Percentiles rank a stretch among this genome's conserved stretches.
Conservation (phyloP, 2,797 vertebrate genomes). For the Xiphorhynchus erythropygius region DNA sequence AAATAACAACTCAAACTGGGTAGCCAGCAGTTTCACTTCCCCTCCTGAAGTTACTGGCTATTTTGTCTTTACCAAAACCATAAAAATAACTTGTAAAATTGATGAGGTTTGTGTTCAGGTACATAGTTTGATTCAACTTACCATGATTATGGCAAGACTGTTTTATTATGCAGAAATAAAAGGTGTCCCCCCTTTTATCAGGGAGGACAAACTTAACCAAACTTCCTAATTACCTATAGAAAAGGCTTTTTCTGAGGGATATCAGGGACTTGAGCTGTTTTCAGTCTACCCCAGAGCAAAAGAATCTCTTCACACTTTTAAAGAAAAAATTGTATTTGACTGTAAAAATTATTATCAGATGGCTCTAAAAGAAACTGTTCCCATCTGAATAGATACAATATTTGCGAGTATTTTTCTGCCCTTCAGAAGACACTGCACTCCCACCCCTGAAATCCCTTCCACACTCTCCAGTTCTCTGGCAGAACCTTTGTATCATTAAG, state of each 20-base stretch:
- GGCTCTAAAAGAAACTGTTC: not conserved
- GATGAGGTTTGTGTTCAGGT: not conserved
- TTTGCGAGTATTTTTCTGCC: not conserved
- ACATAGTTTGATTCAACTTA: not conserved
- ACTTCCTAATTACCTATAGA: not conserved
- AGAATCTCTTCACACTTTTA: not conserved
- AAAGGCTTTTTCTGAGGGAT: not conserved
- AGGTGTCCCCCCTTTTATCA: not conserved
- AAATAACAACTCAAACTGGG: constrained; percentile 4
- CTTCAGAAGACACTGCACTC: not conserved
- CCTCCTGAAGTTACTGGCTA: not conserved
- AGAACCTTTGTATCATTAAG: not conserved
- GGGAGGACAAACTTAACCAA: not conserved
- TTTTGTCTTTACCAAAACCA: not conserved
- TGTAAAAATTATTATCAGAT: not conserved
- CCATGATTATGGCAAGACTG: not conserved
- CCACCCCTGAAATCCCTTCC: not conserved
- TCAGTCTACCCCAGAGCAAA: not conserved
- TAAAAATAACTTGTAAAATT: not conserved
- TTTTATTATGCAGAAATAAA: not conserved
- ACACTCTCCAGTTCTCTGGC: not conserved
- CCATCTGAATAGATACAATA: not conserved
- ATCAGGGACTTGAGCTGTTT: not conserved
- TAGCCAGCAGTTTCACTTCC: not conserved
- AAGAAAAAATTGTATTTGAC: not conserved